phyloP scores from a whole-genome alignment of 2,888 invertebrate species.

The Mythimna pallens region DNA sequence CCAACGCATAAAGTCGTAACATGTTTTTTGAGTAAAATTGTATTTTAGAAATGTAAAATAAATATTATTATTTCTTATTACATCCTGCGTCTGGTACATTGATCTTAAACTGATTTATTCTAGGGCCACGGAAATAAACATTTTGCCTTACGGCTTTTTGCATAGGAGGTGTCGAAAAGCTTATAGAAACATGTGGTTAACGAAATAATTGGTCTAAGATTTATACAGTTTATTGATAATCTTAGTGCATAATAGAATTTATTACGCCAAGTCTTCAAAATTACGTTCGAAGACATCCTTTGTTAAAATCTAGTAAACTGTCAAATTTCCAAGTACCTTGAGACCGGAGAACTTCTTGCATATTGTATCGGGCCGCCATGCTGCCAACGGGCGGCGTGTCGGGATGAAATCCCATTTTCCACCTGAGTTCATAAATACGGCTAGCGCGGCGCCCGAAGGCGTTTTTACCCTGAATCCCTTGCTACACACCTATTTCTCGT shows the following conservation, averaged over 20 bases:
- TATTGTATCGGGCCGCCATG: conserved; percentile 55
- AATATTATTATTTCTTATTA: too few species aligned
- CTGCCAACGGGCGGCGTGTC: conserved; percentile 52
- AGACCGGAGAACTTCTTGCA: conserved; percentile 50
- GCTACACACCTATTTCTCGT: conserved; percentile 38
- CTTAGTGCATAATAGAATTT: conserved; percentile 23
- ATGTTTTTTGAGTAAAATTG: too few species aligned
- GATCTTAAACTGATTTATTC: too few species aligned
- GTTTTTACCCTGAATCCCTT: conserved; percentile 51
- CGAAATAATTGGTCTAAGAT: too few species aligned
- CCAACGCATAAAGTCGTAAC: too few species aligned
- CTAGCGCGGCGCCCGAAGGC: conserved; percentile 57
- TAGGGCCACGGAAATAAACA: too few species aligned
- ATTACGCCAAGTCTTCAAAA: conserved; percentile 26
- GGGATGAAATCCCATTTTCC: conserved; percentile 72
- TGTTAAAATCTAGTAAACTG: conserved; percentile 40
- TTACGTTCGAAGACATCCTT: conserved; percentile 37
- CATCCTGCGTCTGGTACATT: too few species aligned
- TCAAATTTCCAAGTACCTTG: conserved; percentile 31
- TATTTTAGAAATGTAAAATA: too few species aligned
- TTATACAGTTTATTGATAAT: not conserved
- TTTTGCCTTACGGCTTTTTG: too few species aligned
- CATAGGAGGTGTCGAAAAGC: too few species aligned
- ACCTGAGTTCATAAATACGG: conserved; percentile 68
- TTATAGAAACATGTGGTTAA: too few species aligned